Base-by-base conservation (phyloP, 2,888 invertebrate genomes). In the Nemoura dubitans region DNA sequence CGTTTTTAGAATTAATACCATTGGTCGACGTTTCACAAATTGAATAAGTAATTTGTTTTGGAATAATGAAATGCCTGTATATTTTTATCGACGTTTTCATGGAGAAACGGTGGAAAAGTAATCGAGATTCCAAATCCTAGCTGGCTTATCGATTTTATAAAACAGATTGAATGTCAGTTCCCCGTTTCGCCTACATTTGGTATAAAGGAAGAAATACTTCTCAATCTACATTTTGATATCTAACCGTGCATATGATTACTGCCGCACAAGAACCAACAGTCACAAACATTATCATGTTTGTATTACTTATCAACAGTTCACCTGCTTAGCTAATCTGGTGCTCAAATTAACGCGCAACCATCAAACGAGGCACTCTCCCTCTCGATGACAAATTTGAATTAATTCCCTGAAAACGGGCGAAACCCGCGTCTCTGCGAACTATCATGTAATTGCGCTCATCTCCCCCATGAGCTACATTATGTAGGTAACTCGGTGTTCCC, bases 41-140 rank as follows among this genome's bases (percentile, higher is more conserved):
- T 59, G 59, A 59, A 59, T 59, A 59, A 59, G 59, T 59, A 59
- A 59, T 59, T 59, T 59, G 59, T 59, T 59, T 59, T 59, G 59
- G 26, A 78, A 78, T 78, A 78, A 78, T 78, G 28, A 78, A 78
- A 78, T 78, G 78, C 10, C 78, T 26, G 78, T 28, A 78, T 78
- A 59, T 7, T 59, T 7, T 10, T 59, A 59, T 59, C 59, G 59
- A 59, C 59, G 59, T 21, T 59, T 7, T 3, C 21, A 14, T 21
- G 59, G 6, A 59, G 21, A 21, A 59, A 59, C 59, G 59, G 14
- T 21, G 59, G 59, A 10, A 59, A 59, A 59, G 59, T 7, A 59
- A 59, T 59, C 59, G 59, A 59, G 59, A 59, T 21, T 59, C 59
- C 6, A 59, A 59, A 59, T 59, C 59, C 59, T 16, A 59, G 59